phyloP scores from a whole-genome alignment of 2,888 invertebrate species.

The Callyntrura guangdongensis region DNA sequence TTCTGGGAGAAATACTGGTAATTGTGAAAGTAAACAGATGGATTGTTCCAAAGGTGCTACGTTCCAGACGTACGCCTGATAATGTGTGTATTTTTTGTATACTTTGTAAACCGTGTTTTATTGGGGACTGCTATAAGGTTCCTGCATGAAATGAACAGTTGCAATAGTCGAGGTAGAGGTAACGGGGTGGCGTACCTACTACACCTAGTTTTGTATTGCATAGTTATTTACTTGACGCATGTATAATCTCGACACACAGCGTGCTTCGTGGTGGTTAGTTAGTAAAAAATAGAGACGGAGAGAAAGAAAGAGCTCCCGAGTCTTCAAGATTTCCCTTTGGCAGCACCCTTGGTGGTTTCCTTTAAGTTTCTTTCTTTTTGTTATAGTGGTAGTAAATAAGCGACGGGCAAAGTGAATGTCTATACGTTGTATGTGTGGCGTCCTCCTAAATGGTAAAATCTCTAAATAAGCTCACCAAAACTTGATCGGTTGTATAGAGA shows the following conservation, averaged over 20 bases:
- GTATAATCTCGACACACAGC: constrained; percentile 12
- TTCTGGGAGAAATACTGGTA: constrained; percentile 15
- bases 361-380: constrained; percentile 52
- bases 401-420: neutral
- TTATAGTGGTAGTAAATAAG: constrained; percentile 33
- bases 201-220: neutral
- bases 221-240: constrained; percentile 41
- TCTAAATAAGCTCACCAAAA: constrained; percentile 64
- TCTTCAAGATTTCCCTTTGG: constrained; percentile 78
- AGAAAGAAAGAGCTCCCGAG: constrained; percentile 41
- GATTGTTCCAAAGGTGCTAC: constrained; percentile 35
- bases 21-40: constrained; percentile 43
- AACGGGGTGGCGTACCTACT: neutral
- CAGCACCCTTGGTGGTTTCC: constrained; percentile 73
- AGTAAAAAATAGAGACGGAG: constrained; percentile 53
- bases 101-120: neutral
- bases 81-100: neutral
- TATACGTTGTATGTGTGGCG: constrained; percentile 11
- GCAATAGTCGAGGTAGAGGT: neutral
- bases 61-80: neutral
- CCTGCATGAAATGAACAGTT: no score
- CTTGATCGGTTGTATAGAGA: constrained; percentile 57
- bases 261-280: constrained; percentile 52
- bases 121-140: neutral
- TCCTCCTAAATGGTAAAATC: constrained; percentile 43